Evolutionary conservation across 2,797 vertebrate species (phyloP), one percentile per base, ranked within the genome.

Genomic region (Sebastes trivittatus): DNA sequence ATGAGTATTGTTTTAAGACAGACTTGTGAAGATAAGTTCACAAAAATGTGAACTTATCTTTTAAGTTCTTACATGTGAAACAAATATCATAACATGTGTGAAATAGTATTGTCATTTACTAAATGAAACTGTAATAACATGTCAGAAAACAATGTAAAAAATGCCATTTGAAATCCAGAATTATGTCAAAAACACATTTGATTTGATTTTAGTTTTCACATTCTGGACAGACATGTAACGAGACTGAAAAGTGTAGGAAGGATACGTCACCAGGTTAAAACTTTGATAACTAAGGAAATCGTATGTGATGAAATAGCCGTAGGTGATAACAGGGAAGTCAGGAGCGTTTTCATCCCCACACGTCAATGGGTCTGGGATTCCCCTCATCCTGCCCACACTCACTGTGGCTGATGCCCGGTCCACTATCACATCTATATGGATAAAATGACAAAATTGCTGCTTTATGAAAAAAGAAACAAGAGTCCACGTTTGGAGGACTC

Each of bases 241-340:
- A 75, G 7, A 56, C 2, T 20, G 2, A 54, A 29, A 42, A 22
- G 29, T 25, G 54, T 22, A 1, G 14, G 25, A 66, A 59, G 46
- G 20, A 56, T 72, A 60, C n/a, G 0, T 87, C 68, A 92, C 91
- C 87, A 3, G 13, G 42, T 84, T 10, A 36, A n/a, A 38, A 52
- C 77, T 38, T 46, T 42, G 72, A 71, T 78, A 52, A 75, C 67
- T 63, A 2, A 90, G 69, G 58, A 97, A 97, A n/a, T 95, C 89
- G 0, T 97, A 98, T 0, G 87, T 95, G 80, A 97, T 94, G 0
- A 76, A 94, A 82, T 97, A 98, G 83, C 65, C 94, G 90, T 94
- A 95, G 52, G 87, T 87, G 87, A 96, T 32, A 1, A 95, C 22
- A 0, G 96, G 96, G 25, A 93, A 95, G 11, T 96, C 81, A 0